These are phyloP conservation scores for Epinotia bilunana DNA, from an alignment of 2,888 invertebrate species.

Conservation along the genomic window DNA sequence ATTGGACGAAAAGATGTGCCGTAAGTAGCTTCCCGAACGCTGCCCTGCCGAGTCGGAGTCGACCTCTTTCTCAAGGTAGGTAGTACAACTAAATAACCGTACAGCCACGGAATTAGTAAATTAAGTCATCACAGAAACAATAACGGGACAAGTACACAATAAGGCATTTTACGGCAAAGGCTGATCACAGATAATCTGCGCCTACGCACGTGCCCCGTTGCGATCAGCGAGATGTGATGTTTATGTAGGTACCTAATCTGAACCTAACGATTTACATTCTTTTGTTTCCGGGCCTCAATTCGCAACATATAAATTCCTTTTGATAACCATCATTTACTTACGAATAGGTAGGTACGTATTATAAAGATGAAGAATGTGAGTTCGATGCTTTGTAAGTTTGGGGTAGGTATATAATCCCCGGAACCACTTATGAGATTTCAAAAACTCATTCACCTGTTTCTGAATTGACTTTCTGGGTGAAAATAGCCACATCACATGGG, in stretches of 20 bases:
- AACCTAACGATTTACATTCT: background rate
- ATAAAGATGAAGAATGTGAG: no score
- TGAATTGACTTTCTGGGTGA: no score
- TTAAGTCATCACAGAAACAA: constrained; percentile 6
- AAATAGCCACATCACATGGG: no score
- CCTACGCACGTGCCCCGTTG: constrained; percentile 8
- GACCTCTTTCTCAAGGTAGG: no score
- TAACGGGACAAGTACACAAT: constrained; percentile 20
- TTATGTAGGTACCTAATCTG: background rate
- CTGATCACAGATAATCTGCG: constrained; percentile 18
- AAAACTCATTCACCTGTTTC: no score
- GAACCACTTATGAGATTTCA: no score
- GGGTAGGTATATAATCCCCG: no score
- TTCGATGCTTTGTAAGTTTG: no score
- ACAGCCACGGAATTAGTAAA: background rate
- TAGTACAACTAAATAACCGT: background rate
- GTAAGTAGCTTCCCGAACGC: no score
- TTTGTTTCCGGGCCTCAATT: background rate
- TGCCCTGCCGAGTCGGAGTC: no score
- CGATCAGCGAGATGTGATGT: constrained; percentile 4
- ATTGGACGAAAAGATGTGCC: no score
- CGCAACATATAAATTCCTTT: background rate
- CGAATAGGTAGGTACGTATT: no score
- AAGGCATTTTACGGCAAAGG: constrained; percentile 17
- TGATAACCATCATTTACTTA: background rate